phyloP scores from a whole-genome alignment of 2,113 vertebrate species.

The Podocnemis expansa region DNA sequence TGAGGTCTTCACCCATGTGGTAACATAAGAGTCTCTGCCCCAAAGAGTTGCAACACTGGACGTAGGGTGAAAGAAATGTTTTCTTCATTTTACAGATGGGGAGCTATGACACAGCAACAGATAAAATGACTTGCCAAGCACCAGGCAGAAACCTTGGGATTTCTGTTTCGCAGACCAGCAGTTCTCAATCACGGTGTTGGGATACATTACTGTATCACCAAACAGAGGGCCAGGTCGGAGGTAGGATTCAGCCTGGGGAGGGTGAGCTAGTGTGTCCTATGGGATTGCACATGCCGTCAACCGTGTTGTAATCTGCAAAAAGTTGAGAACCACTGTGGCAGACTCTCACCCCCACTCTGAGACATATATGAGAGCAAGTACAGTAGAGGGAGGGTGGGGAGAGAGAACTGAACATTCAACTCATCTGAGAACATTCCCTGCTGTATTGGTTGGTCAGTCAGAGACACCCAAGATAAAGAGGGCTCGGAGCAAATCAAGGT shows the following conservation, averaged over 20 bases:
- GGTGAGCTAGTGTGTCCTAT: too few relatives aligned
- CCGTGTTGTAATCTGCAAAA: too few relatives aligned
- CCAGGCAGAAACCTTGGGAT: neutral
- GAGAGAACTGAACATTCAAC: neutral
- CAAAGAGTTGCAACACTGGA: neutral
- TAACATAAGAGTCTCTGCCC: neutral
- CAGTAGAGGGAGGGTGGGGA: too few relatives aligned
- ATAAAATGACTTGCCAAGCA: too few relatives aligned
- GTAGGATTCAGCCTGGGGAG: too few relatives aligned
- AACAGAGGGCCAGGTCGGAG: too few relatives aligned
- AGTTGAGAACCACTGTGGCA: too few relatives aligned
- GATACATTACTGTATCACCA: too few relatives aligned
- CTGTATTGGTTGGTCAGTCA: too few relatives aligned
- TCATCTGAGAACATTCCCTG: neutral
- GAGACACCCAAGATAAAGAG: too few relatives aligned
- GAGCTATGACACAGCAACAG: neutral
- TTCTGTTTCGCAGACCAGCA: neutral
- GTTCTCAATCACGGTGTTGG: too few relatives aligned
- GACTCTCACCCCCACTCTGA: neutral
- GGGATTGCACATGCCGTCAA: too few relatives aligned
- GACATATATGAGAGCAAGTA: rapidly evolving
- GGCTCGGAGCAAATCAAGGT: neutral
- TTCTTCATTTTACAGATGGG: neutral
- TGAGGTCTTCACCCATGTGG: neutral
- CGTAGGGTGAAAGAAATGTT: neutral